A percentile compares a stretch with the other conserved stretches of the same genome.
Conservation (phyloP, 1,140 invertebrate species). For the Pseudobourletiella spinata region DNA sequence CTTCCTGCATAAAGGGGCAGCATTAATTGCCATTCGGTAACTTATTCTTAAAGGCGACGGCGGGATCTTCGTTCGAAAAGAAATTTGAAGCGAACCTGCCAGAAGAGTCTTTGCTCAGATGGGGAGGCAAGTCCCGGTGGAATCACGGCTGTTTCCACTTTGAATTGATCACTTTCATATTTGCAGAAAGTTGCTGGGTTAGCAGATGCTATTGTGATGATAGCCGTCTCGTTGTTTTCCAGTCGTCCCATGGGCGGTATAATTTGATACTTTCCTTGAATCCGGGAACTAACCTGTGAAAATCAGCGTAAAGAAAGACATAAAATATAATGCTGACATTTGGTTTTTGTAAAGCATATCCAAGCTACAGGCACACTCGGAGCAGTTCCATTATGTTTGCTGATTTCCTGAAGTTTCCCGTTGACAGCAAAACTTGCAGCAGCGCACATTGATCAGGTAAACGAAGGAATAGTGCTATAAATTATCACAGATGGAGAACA, state of each 20-base stretch:
- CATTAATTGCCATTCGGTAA: background rate
- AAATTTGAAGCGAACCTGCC: background rate
- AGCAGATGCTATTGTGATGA: background rate
- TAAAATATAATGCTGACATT: too few relatives aligned
- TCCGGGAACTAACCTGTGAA: background rate
- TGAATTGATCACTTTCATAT: background rate
- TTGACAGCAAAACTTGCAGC: too few relatives aligned
- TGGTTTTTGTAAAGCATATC: too few relatives aligned
- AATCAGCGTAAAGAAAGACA: too few relatives aligned
- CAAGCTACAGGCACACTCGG: too few relatives aligned
- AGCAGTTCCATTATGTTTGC: too few relatives aligned
- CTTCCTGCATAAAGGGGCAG: background rate
- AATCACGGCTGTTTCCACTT: background rate
- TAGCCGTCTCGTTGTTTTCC: background rate
- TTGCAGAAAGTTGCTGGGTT: background rate
- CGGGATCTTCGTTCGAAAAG: background rate
- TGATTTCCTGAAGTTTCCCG: too few relatives aligned
- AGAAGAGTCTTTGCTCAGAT: background rate
- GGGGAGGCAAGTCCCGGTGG: background rate
- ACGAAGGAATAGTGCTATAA: too few relatives aligned
- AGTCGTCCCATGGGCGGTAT: background rate
- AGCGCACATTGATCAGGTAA: too few relatives aligned
- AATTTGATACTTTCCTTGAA: background rate
- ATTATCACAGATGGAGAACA: too few relatives aligned
- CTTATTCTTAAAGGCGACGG: background rate